Conservation (phyloP, 2,113 vertebrate genomes). For the Leucoraja erinaceus region DNA sequence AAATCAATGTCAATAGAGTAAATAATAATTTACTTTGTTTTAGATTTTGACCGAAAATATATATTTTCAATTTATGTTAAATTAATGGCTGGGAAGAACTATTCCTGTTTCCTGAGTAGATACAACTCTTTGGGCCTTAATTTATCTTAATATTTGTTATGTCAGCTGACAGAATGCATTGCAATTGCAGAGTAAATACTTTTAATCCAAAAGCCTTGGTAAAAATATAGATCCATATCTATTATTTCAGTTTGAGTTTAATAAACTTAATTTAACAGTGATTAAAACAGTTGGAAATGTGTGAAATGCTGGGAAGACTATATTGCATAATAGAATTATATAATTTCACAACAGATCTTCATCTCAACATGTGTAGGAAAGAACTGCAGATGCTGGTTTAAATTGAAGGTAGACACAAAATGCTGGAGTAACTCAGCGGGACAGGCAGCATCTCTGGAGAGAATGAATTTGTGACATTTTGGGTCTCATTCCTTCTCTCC, state of each 20-base stretch:
- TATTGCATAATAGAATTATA: neutral
- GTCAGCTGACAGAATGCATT: neutral
- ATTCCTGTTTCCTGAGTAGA: neutral
- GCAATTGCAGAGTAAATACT: neutral
- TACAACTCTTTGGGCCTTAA: conserved; percentile 2
- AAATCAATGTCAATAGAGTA: neutral
- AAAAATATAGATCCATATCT: neutral
- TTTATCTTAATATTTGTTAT: neutral
- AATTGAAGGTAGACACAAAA: no score
- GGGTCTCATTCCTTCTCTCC: no score
- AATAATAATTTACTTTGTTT: neutral
- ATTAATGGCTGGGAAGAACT: neutral
- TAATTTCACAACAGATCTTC: neutral
- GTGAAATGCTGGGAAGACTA: neutral
- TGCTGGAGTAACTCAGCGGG: no score
- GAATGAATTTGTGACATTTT: no score
- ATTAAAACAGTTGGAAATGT: neutral
- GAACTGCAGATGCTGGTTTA: no score
- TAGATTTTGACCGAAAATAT: neutral
- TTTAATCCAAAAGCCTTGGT: neutral
- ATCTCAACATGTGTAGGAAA: neutral
- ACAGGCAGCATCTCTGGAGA: no score
- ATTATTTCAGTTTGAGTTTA: neutral
- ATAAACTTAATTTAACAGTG: neutral
- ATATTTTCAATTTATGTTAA: neutral